phyloP scores from a whole-genome alignment of 2,888 invertebrate genomes.

The Drosophila siamana region DNA sequence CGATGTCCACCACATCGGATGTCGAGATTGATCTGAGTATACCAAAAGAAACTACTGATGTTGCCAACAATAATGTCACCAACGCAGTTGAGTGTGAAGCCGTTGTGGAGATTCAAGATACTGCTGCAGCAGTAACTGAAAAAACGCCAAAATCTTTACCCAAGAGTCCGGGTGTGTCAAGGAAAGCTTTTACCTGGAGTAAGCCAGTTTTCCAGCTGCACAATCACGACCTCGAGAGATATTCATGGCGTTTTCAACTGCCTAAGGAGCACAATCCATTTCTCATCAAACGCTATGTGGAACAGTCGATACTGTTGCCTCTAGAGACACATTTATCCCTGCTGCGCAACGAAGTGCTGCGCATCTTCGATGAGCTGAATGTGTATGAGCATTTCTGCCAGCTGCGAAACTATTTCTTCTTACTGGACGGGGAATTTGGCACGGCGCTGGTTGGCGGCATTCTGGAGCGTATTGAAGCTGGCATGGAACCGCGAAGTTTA shows the following conservation, averaged over 20 bases:
- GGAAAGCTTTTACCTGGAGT: constrained; percentile 2
- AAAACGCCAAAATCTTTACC: background rate
- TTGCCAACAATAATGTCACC: constrained; percentile 38
- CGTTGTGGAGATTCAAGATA: background rate
- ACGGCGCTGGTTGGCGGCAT: constrained; percentile 90
- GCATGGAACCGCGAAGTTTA: constrained; percentile 88
- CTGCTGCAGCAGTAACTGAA: background rate
- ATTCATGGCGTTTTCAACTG: background rate
- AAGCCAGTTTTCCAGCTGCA: background rate
- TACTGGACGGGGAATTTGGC: constrained; percentile 93
- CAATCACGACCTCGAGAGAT: background rate
- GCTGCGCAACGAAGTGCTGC: constrained; percentile 90
- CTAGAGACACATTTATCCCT: constrained; percentile 89
- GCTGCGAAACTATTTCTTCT: constrained; percentile 91
- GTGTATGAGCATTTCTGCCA: constrained; percentile 89
- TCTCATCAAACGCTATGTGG: constrained; percentile 86
- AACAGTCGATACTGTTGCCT: constrained; percentile 89
- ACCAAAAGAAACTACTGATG: constrained; percentile 27
- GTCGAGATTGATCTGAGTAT: constrained; percentile 41
- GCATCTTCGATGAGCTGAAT: constrained; percentile 88
- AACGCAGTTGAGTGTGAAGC: background rate
- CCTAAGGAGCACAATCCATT: constrained; percentile 36
- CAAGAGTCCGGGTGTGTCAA: background rate
- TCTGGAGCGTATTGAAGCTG: constrained; percentile 89
- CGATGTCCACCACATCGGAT: constrained; percentile 71